Conservation (phyloP, 2,113 vertebrate species). For the Ictalurus furcatus region DNA sequence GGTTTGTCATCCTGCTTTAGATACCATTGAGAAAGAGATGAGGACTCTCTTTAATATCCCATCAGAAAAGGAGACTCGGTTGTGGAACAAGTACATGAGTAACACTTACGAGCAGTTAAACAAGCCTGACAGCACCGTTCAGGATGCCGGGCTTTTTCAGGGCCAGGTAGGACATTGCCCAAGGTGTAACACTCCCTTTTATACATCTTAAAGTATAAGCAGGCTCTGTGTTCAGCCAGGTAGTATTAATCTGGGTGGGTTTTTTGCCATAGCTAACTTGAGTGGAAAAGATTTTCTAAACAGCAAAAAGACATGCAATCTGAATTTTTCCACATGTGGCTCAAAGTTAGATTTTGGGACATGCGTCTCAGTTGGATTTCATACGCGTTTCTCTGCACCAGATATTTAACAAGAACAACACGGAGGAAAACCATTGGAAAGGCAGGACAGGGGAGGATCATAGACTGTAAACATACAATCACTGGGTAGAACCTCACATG, state of each 20-base stretch:
- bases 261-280: not conserved
- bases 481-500: not conserved
- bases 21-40: conserved; percentile 93
- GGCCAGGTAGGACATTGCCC: conserved; percentile 83
- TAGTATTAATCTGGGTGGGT: no score
- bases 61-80: conserved; percentile 85
- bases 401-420: not conserved
- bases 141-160: conserved; percentile 93
- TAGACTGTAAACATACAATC: not conserved
- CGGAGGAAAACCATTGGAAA: not conserved
- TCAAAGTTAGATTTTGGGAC: not conserved
- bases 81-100: conserved; percentile 95
- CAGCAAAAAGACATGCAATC: not conserved
- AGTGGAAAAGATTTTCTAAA: not conserved
- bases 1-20: conserved; percentile 64
- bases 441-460: not conserved
- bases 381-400: not conserved
- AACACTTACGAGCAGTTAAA: conserved; percentile 90
- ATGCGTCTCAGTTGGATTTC: not conserved
- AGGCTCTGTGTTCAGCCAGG: not conserved
- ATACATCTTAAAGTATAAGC: not conserved
- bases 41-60: conserved; percentile 88
- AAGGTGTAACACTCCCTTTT: not conserved
- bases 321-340: not conserved
- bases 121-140: conserved; percentile 92